Evolutionary conservation across 2,888 invertebrate species (phyloP).

Genomic region (Leptinotarsa rubiginosa): DNA sequence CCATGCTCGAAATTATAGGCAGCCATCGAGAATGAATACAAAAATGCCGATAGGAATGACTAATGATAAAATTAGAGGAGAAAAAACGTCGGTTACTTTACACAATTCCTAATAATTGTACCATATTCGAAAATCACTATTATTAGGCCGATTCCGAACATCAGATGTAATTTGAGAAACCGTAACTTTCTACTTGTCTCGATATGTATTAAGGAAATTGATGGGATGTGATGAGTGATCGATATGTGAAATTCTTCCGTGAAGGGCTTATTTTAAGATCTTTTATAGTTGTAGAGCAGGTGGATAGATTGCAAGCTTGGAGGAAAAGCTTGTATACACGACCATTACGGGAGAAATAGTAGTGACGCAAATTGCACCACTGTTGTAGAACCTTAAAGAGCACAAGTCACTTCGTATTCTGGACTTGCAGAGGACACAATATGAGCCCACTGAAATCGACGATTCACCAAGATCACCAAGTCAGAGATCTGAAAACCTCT

Average conservation of each 20-base stretch:
- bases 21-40: constrained; percentile 29
- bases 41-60: constrained; percentile 33
- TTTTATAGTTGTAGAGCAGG: no score
- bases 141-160: constrained; percentile 32
- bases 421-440: no score
- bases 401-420: no score
- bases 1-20: constrained; percentile 45
- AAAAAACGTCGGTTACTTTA: constrained; percentile 28
- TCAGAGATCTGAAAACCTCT: no score
- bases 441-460: no score
- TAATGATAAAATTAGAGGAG: constrained; percentile 35
- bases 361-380: no score
- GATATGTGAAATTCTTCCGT: not conserved
- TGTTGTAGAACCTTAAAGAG: no score
- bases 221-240: not conserved
- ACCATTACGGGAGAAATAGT: no score
- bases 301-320: no score
- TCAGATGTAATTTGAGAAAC: constrained; percentile 26
- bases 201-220: constrained; percentile 19
- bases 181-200: constrained; percentile 25
- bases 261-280: not conserved
- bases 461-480: no score
- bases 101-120: constrained; percentile 35
- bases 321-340: no score
- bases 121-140: constrained; percentile 36